These are phyloP conservation scores for Chrysemys picta DNA, from an alignment of 2,113 vertebrate genomes.

Conservation along the genomic window DNA sequence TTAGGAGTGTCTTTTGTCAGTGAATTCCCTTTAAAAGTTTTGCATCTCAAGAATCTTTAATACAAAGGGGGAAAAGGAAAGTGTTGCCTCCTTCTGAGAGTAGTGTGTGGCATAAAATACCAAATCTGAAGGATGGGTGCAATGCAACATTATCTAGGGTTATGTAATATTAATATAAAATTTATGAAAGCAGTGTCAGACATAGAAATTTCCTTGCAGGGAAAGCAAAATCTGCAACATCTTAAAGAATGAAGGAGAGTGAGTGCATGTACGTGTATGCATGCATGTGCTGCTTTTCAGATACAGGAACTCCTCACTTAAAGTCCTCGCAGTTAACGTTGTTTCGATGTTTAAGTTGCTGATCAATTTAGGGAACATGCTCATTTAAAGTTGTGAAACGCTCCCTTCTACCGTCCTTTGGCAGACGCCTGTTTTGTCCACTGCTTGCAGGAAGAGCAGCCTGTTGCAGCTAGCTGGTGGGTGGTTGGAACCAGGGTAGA, in stretches of 20 bases:
- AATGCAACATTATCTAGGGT: background rate
- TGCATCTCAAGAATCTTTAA: background rate
- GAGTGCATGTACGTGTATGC: background rate
- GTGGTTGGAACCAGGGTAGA: too few species aligned
- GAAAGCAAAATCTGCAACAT: background rate
- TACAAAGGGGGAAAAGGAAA: background rate
- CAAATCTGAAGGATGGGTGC: background rate
- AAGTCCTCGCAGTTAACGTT: too few species aligned
- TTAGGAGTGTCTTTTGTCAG: background rate
- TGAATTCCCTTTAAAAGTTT: conserved; percentile 8
- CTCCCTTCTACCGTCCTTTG: too few species aligned
- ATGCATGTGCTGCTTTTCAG: background rate
- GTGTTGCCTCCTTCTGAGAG: background rate
- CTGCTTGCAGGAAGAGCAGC: too few species aligned
- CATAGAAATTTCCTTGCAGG: background rate
- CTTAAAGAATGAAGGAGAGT: background rate
- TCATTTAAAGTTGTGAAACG: too few species aligned
- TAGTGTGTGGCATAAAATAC: background rate
- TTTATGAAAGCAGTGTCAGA: background rate
- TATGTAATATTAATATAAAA: background rate
- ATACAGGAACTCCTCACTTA: too few species aligned
- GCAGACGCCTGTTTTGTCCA: too few species aligned
- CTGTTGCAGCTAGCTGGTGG: too few species aligned
- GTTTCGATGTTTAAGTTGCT: too few species aligned
- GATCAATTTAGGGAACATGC: too few species aligned